These are phyloP conservation scores for Bugula neritina DNA, from an alignment of 2,888 invertebrate genomes.

Conservation along the genomic window DNA sequence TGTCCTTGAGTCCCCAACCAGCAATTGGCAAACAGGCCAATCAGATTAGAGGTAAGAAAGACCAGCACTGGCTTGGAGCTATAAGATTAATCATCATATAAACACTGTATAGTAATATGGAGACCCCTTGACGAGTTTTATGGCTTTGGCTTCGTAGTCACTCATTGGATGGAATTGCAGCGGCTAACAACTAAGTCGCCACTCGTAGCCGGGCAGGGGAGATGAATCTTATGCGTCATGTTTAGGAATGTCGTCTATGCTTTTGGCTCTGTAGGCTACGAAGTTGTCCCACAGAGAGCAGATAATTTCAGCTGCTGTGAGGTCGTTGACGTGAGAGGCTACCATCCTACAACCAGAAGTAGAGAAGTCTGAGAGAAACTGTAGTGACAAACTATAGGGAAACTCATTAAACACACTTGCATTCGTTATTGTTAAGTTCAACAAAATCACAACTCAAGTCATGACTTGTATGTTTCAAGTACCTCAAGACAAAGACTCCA, in stretches of 20 bases:
- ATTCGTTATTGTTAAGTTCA: no score
- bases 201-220: no score
- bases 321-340: slow-evolving; percentile 23
- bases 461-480: no score
- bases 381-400: no score
- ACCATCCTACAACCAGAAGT: slow-evolving; percentile 12
- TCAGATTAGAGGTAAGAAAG: not conserved
- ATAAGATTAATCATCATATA: not conserved
- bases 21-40: no score
- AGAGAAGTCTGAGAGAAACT: no score
- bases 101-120: not conserved
- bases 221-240: slow-evolving; percentile 19
- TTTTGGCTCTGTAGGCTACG: slow-evolving; percentile 16
- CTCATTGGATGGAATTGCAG: no score
- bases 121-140: not conserved
- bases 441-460: no score
- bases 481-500: slow-evolving; percentile 48
- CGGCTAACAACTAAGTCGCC: no score
- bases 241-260: not conserved
- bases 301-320: slow-evolving; percentile 26
- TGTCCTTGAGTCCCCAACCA: not conserved
- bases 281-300: slow-evolving; percentile 28
- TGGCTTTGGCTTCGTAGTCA: not conserved
- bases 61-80: not conserved
- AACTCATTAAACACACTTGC: no score